Conservation (phyloP, 1,140 invertebrate genomes). For the Drosophila ercepeae region DNA sequence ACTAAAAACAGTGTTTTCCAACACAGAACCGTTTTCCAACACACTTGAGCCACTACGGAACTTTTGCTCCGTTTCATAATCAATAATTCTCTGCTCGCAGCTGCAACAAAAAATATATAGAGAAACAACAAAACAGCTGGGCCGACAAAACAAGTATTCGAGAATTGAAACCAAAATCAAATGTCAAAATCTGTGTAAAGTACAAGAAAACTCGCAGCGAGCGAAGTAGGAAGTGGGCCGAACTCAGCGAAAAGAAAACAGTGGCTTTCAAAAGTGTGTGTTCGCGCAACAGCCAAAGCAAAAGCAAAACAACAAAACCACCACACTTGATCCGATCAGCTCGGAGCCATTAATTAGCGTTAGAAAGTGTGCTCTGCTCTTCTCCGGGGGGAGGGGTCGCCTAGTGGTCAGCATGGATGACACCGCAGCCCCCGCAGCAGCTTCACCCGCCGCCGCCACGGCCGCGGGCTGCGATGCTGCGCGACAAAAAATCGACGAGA, state of each 20-base stretch:
- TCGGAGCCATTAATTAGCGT: slow-evolving; percentile 44
- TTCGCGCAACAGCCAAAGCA: slow-evolving; percentile 14
- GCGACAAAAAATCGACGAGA: slow-evolving; percentile 41
- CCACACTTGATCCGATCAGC: slow-evolving; percentile 27
- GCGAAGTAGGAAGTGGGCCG: slow-evolving; percentile 41
- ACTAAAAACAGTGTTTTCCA: not conserved
- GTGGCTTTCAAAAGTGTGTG: slow-evolving; percentile 17
- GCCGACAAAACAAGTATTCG: slow-evolving; percentile 7
- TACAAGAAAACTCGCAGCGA: slow-evolving; percentile 28
- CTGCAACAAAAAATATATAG: slow-evolving; percentile 17
- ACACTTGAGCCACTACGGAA: slow-evolving; percentile 31
- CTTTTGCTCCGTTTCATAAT: slow-evolving; percentile 75
- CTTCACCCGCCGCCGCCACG: slow-evolving; percentile 62
- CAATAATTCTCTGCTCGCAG: slow-evolving; percentile 49
- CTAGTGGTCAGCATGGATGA: slow-evolving; percentile 68
- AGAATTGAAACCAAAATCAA: slow-evolving; percentile 20
- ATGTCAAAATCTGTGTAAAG: slow-evolving; percentile 32
- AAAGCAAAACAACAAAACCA: slow-evolving; percentile 23
- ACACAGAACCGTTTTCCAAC: not conserved
- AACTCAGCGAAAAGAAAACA: slow-evolving; percentile 16
- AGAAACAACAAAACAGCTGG: slow-evolving; percentile 42
- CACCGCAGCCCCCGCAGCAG: slow-evolving; percentile 29
- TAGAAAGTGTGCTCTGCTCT: slow-evolving; percentile 43
- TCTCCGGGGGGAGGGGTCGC: slow-evolving; percentile 6
- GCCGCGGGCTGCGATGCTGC: slow-evolving; percentile 73